Percentiles rank a stretch among this genome's conserved stretches.
Evolutionary conservation across 2,797 vertebrate species (phyloP).

Genomic region (Ptychobarbus kaznakovi): DNA sequence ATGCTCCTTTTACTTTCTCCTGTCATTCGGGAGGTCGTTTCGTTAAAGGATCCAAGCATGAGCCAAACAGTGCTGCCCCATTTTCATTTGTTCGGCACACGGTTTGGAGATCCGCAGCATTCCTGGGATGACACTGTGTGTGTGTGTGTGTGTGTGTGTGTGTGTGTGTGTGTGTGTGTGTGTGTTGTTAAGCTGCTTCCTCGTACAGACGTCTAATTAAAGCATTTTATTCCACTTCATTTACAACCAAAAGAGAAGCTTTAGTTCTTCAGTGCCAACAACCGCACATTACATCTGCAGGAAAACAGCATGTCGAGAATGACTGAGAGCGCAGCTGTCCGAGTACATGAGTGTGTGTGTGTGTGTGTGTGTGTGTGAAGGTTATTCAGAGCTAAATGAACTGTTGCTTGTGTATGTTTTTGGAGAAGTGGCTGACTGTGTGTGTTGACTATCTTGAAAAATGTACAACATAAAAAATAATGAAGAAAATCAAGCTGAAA

Average conservation of each 20-base stretch:
- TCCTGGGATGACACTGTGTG: slow-evolving; percentile 90
- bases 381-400: slow-evolving; percentile 35
- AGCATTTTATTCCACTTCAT: slow-evolving; percentile 83
- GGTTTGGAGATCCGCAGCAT: slow-evolving; percentile 87
- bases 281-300: slow-evolving; percentile 78
- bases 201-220: slow-evolving; percentile 76
- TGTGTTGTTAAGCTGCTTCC: slow-evolving; percentile 10
- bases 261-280: slow-evolving; percentile 77
- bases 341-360: slow-evolving; percentile 56
- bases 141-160: slow-evolving; percentile 40
- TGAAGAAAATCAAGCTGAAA: not conserved
- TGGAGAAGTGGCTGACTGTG: not conserved
- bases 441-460: not conserved
- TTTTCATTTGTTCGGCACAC: slow-evolving; percentile 65
- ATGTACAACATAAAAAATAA: not conserved
- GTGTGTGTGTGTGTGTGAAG: slow-evolving; percentile 42
- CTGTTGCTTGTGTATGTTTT: not conserved
- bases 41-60: not conserved
- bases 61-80: not conserved
- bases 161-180: slow-evolving; percentile 58
- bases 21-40: rapidly evolving
- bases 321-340: slow-evolving; percentile 75
- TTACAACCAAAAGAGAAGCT: slow-evolving; percentile 81
- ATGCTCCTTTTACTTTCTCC: not conserved
- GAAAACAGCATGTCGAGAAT: slow-evolving; percentile 66